phyloP scores from a whole-genome alignment of 2,113 vertebrate genomes.

The Myiozetetes cayanensis region DNA sequence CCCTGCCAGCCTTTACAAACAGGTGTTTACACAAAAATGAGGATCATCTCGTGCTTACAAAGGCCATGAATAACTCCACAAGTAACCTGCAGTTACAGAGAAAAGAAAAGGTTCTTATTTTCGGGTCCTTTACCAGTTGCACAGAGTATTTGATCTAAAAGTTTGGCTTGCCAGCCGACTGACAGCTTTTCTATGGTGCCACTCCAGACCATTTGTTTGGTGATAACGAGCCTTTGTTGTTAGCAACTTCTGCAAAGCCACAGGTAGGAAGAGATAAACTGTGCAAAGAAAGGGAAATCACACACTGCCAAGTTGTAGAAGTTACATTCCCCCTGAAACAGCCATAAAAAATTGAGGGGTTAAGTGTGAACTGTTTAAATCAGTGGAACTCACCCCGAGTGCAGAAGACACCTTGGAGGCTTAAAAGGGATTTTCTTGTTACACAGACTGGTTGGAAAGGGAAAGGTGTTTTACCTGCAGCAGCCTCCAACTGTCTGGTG shows the following conservation, averaged over 20 bases:
- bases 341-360: background rate
- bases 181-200: background rate
- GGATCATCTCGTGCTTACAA: background rate
- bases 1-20: background rate
- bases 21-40: background rate
- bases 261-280: conserved; percentile 56
- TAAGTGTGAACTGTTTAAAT: background rate
- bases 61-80: background rate
- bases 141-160: background rate
- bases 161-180: background rate
- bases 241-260: background rate
- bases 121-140: background rate
- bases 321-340: background rate
- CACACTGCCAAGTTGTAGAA: background rate
- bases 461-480: background rate
- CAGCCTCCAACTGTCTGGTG: background rate
- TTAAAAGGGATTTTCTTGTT: background rate
- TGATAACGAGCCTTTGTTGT: conserved; percentile 41
- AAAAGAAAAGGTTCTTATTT: background rate
- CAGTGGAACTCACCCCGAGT: background rate
- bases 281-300: conserved; percentile 16
- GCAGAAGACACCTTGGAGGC: background rate
- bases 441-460: background rate
- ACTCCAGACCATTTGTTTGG: conserved; percentile 19
- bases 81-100: background rate